These are phyloP conservation scores for Gallinago media DNA, from an alignment of 2,113 vertebrate genomes.

Conservation along the genomic window DNA sequence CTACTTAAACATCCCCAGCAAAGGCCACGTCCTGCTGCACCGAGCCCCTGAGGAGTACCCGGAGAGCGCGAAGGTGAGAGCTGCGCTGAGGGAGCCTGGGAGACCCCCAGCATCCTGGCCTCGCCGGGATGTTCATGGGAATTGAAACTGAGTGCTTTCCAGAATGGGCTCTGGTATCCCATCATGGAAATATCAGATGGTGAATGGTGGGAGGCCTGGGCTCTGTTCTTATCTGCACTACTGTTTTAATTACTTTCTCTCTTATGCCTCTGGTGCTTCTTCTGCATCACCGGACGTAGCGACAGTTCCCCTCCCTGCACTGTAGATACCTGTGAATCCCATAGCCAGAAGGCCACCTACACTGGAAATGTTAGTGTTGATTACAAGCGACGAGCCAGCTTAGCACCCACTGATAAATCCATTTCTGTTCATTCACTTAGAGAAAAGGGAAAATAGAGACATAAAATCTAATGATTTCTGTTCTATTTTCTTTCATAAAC, in stretches of 20 bases:
- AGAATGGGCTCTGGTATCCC: neutral
- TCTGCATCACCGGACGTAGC: neutral
- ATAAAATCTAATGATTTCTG: neutral
- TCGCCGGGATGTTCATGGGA: rapidly evolving
- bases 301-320: neutral
- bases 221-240: neutral
- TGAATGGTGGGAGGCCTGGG: neutral
- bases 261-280: neutral
- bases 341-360: rapidly evolving
- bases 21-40: constrained; percentile 93
- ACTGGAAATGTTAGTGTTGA: rapidly evolving
- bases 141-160: neutral
- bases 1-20: constrained; percentile 91
- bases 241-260: neutral
- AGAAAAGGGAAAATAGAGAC: neutral
- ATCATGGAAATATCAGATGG: neutral
- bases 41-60: constrained; percentile 88
- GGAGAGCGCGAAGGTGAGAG: constrained; percentile 89
- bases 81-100: rapidly evolving
- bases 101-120: neutral
- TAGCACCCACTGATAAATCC: neutral
- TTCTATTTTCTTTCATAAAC: neutral
- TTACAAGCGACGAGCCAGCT: neutral
- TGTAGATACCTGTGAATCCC: neutral
- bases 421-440: neutral